phyloP scores from a whole-genome alignment of 2,797 vertebrate genomes.

The Labeo calbasu region DNA sequence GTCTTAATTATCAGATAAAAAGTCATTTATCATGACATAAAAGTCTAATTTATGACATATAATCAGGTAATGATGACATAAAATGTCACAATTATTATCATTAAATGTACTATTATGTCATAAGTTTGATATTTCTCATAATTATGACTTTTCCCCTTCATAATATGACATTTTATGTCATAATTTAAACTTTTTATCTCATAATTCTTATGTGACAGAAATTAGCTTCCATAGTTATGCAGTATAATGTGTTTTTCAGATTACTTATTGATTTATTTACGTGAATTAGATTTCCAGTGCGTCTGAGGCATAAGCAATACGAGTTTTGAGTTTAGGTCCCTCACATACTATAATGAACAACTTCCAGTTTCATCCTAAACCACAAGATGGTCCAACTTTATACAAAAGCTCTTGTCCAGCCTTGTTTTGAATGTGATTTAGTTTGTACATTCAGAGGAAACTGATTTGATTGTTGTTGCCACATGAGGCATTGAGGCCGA shows the following conservation, averaged over 20 bases:
- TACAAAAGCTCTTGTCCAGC: background rate
- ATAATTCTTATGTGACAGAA: background rate
- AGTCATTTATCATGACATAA: background rate
- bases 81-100: background rate
- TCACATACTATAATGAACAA: background rate
- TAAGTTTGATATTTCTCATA: background rate
- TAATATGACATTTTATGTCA: background rate
- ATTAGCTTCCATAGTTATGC: background rate
- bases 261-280: background rate
- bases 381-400: background rate
- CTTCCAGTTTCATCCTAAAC: constrained; percentile 9
- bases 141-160: background rate
- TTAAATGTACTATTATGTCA: background rate
- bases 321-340: background rate
- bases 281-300: background rate
- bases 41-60: background rate
- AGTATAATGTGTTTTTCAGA: background rate
- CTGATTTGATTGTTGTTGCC: constrained; percentile 55
- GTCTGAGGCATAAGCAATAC: background rate
- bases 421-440: constrained; percentile 15
- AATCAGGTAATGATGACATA: background rate
- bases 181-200: background rate
- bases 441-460: constrained; percentile 40
- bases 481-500: constrained; percentile 1
- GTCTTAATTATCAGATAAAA: too few relatives aligned